These are phyloP conservation scores for Haliaeetus leucogaster DNA, from an alignment of 2,113 vertebrate genomes.

Conservation along the genomic window DNA sequence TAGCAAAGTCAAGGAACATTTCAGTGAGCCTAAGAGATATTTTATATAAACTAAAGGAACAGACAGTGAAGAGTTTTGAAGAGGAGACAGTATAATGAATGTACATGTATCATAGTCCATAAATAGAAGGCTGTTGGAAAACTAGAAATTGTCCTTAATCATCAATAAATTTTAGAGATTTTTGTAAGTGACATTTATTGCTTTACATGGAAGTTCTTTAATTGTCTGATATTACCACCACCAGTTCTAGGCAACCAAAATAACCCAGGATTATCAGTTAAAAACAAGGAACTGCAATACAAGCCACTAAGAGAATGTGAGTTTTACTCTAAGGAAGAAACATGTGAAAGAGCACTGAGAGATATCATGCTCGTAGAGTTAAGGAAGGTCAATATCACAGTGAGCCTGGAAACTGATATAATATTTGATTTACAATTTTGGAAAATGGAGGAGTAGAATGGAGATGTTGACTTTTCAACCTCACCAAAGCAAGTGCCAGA, in stretches of 20 bases:
- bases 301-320: background rate
- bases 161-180: background rate
- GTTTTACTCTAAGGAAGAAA: background rate
- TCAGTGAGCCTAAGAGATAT: background rate
- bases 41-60: background rate
- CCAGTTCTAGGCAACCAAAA: background rate
- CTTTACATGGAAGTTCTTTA: background rate
- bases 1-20: background rate
- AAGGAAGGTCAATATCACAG: background rate
- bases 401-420: background rate
- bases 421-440: background rate
- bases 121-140: background rate
- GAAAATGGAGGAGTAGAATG: background rate
- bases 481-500: conserved; percentile 6
- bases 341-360: background rate
- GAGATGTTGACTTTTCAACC: conserved; percentile 21
- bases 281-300: background rate
- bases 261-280: background rate
- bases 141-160: background rate
- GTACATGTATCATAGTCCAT: background rate
- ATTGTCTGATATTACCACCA: background rate
- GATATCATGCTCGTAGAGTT: background rate
- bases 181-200: background rate
- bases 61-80: background rate
- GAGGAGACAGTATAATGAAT: background rate